These are phyloP conservation scores for Larimichthys crocea DNA, from an alignment of 2,113 vertebrate species.

Conservation along the genomic window DNA sequence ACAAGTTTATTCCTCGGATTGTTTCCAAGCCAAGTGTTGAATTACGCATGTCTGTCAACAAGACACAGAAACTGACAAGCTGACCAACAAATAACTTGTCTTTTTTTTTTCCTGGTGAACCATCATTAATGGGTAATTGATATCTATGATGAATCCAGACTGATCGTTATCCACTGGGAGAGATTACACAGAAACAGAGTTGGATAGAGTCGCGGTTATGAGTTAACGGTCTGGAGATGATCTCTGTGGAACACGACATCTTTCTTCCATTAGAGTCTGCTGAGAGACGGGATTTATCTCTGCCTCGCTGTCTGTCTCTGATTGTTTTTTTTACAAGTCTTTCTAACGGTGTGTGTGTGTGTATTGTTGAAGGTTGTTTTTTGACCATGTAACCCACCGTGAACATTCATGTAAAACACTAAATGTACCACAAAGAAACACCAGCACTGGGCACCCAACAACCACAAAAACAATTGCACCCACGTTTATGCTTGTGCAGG, in stretches of 20 bases:
- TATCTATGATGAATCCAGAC: constrained; percentile 56
- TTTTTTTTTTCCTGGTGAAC: constrained; percentile 9
- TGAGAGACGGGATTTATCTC: constrained; percentile 63
- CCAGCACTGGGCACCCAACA: constrained; percentile 31
- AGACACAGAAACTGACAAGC: constrained; percentile 3
- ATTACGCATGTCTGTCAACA: constrained; percentile 4
- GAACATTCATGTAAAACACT: constrained; percentile 67
- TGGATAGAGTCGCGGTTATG: constrained; percentile 56
- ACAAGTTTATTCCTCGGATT: constrained; percentile 20
- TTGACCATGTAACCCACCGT: constrained; percentile 53
- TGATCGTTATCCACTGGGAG: constrained; percentile 41
- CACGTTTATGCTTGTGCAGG: not conserved
- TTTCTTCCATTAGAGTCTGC: constrained; percentile 76
- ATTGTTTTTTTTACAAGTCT: constrained; percentile 18
- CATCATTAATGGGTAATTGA: constrained; percentile 54
- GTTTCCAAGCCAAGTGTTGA: constrained; percentile 6
- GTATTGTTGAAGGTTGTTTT: constrained; percentile 43
- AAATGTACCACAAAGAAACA: constrained; percentile 57
- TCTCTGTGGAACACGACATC: constrained; percentile 67
- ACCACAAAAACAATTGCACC: constrained; percentile 23
- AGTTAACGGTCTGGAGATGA: constrained; percentile 66
- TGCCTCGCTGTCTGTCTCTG: constrained; percentile 55
- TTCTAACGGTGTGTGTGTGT: constrained; percentile 5
- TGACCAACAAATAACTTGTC: constrained; percentile 10
- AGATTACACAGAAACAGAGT: constrained; percentile 45